Evolutionary conservation across 2,888 invertebrate species (phyloP), one percentile per base, ranked within the genome.

Genomic region (Gymnoscelis rufifasciata): DNA sequence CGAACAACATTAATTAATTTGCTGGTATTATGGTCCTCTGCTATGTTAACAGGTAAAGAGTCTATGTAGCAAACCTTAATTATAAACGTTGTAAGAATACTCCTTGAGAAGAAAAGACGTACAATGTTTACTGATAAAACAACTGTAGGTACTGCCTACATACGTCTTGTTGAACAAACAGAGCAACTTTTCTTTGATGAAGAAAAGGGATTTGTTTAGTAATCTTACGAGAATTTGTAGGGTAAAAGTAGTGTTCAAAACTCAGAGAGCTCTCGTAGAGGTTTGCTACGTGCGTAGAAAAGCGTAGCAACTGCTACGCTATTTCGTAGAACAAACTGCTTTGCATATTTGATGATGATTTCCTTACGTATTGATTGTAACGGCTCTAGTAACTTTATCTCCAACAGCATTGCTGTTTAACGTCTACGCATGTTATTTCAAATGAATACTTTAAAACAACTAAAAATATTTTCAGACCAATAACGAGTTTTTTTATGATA

Each of bases 1-100:
- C 30, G 19, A 38, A 42, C 31, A 47, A 44, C 40, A 47, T 43
- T 36, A 48, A 52, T 48, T 42, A 52, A 45, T 46, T 48, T 48
- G 45, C 48, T 45, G 42, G 43, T 48, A 41, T 47, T 19, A 43
- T 12, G 27, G 31, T 41, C 40, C 41, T 43, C 30, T 44, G 39
- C 23, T 15, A 44, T 47, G 38, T 45, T 47, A 52, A 48, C 45
- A 50, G 38, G 42, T 50, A 45, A 35, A 33, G 30, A 42, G 38
- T 44, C 45, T 45, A 30, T 45, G 44, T 49, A 38, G 26, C 33
- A 41, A 13, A 42, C 38, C 44, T 45, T 45, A 26, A 45, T 45
- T 35, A 42, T 29, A 30, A n/a, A 42, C 13, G 38, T 26, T 28
- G 41, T 38, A 30, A 44, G 33, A 44, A 11, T 4, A 27, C 19